Base-by-base conservation (phyloP, 2,797 vertebrate genomes). In the Melanotaenia nigrans region DNA sequence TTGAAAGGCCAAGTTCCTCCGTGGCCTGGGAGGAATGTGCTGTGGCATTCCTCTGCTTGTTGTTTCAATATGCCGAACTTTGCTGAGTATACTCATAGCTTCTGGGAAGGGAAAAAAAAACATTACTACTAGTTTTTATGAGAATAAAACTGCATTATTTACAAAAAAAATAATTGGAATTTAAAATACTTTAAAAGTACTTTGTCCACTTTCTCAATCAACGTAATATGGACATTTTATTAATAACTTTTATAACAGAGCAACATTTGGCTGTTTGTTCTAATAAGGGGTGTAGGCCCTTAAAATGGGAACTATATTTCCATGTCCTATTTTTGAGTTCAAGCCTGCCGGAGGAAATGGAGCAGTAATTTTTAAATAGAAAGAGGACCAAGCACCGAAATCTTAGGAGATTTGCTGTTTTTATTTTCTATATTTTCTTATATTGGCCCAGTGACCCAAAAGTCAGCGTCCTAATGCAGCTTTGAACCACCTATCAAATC, bases 21-120 rank as follows among this genome's bases (percentile, higher is more conserved):
- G 78, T 77, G 86, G 90, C 75, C 84, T 47, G 40, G 38, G 59
- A 90, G 92, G 92, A 94, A 94, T 94, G 92, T 86, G 82, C 76
- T 1, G 54, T 85, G 88, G 85, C 78, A 78, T 87, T 86, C 68
- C 78, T 83, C 68, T 28, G 57, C 73, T 86, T 90, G 77, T 92
- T 91, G 84, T 90, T 92, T 68, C 67, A 90, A 67, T 83, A 83
- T 84, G 84, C 78, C 57, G 73, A 86, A 67, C 64, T 81, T 69
- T 67, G 58, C 67, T 53, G 73, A 73, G 68, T 79, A 73, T 83
- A 83, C 71, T 60, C 66, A 12, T 22, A 61, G 80, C 73, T 88
- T 65, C 74, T 65, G 82, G 58, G 77, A 84, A 51, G 40, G 16
- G 73, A 66, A 67, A 62, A 61, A 28, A 73, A 85, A 71, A 40